Conservation (phyloP, 1,140 invertebrate genomes). For the Leptopilina boulardi region DNA sequence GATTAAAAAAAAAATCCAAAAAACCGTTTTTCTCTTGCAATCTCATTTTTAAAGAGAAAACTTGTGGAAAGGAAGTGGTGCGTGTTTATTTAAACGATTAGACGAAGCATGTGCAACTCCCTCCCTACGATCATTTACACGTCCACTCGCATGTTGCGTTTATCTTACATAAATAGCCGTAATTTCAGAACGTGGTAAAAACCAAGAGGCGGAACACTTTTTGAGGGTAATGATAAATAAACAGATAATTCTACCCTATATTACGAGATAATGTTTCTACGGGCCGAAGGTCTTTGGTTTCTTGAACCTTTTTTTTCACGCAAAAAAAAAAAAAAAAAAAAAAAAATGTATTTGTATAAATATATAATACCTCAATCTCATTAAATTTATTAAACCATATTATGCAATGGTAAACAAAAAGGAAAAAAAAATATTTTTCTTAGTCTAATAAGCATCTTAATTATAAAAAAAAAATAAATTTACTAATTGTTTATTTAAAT, state of each 20-base stretch:
- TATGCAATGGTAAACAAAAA: no score
- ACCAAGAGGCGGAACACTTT: slow-evolving; percentile 13
- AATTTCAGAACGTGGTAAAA: slow-evolving; percentile 39
- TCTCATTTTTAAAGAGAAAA: background rate
- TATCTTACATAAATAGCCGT: slow-evolving; percentile 56
- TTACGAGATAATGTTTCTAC: background rate
- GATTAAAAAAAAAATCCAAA: background rate
- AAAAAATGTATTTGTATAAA: no score
- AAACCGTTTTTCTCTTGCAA: background rate
- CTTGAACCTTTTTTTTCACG: background rate
- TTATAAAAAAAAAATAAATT: no score
- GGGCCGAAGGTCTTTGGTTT: background rate
- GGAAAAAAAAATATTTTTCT: no score
- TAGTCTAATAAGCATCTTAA: no score
- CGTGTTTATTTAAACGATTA: slow-evolving; percentile 53
- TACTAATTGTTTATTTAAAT: no score
- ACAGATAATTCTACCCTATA: slow-evolving; percentile 7
- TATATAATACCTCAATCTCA: no score
- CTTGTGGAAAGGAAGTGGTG: slow-evolving; percentile 3
- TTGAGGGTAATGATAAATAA: slow-evolving; percentile 14
- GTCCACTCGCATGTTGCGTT: slow-evolving; percentile 33
- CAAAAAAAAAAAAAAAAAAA: background rate
- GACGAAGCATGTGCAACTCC: slow-evolving; percentile 30
- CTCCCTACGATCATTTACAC: slow-evolving; percentile 11
- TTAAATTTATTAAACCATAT: no score